Base-by-base conservation (phyloP, 1,140 invertebrate genomes). In the Oreohelix idahoensis region DNA sequence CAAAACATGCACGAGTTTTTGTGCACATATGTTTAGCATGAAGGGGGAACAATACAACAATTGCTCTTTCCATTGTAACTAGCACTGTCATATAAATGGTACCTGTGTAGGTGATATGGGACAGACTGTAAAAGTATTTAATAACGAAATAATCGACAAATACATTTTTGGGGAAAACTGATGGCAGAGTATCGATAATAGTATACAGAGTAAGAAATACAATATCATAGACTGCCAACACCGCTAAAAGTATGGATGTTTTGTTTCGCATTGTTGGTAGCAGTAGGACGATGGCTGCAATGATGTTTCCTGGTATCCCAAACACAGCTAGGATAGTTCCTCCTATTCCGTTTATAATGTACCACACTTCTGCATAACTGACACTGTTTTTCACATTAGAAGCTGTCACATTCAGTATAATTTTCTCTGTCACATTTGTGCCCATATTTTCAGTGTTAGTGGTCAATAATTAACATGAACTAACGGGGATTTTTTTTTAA, bases 41-140 rank as follows among this genome's bases (percentile, higher is more conserved):
- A 23, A 96, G 94, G 29, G 96, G 96, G 91, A 95, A 94, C 86
- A 95, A 95, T 23, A 96, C 95, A 42, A 95, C 95, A 81, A 96
- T 95, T 93, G 95, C 96, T 71, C 95, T 92, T 92, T 96, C 96
- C n/a, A n/a, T n/a, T n/a, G n/a, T n/a, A n/a, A n/a, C n/a, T n/a
- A n/a, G n/a, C n/a, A n/a, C n/a, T n/a, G 76, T 96, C 93, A 17
- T 95, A 96, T 95, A 99, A 77, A 98, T 97, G 35, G 97, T 97
- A 35, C 97, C 97, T 92, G 92, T 96, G 86, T 94, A 97, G 29
- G 96, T 95, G 20, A 94, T 94, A 38, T 96, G 91, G 93, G 95
- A 95, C 53, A 95, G 88, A 0, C 93, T 94, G 82, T 95, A 94
- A 20, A 93, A 93, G 73, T 84, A 91, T 51, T 93, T 91, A 76